Base-by-base conservation (phyloP, 2,797 vertebrate genomes). In the Aselliscus stoliczkanus region DNA sequence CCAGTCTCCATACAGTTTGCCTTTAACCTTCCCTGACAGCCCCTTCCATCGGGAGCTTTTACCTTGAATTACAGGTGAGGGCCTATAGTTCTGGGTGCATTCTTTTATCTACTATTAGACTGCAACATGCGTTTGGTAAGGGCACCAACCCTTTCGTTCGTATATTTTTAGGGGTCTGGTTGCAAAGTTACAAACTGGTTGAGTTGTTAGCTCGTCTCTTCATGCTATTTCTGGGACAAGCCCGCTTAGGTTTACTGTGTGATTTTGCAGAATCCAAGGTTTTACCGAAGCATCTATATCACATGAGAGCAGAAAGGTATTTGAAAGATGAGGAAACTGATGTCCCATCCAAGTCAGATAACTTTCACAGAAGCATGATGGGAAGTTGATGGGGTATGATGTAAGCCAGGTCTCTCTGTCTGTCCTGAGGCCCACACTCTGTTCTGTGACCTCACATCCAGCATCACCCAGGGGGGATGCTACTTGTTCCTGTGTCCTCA, bases 271-370 rank as follows among this genome's bases (percentile, higher is more conserved):
- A 25, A 84, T 15, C n/a, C 15, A 18, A 64, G 29, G 3, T 9
- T 50, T 69, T 65, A n/a, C 27, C 0, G 42, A 34, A 42, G 14
- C 17, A 0, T 1, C 0, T 47, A 2, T 6, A 42, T 17, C 4
- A 0, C 20, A 0, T 25, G 8, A 1, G 0, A 12, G 4, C 56
- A 52, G 50, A 37, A 75, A 37, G 11, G 42, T 29, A 0, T 47
- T 21, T 5, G 44, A 27, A 37, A 8, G 5, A 3, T 0, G 1
- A 79, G 31, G 50, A 8, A 20, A 47, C 7, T 5, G n/a, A 37
- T 44, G 44, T 4, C n/a, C 12, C 5, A 5, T 3, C 20, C 56
- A 23, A 3, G 14, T 58, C 58, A 37, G 72, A 21, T 5, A 13
- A 17, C 52, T 1, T 17, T 7, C 64, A n/a, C 13, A 7, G 34